Evolutionary conservation across 2,888 invertebrate genomes (phyloP).

Genomic region (Tipula unca): DNA sequence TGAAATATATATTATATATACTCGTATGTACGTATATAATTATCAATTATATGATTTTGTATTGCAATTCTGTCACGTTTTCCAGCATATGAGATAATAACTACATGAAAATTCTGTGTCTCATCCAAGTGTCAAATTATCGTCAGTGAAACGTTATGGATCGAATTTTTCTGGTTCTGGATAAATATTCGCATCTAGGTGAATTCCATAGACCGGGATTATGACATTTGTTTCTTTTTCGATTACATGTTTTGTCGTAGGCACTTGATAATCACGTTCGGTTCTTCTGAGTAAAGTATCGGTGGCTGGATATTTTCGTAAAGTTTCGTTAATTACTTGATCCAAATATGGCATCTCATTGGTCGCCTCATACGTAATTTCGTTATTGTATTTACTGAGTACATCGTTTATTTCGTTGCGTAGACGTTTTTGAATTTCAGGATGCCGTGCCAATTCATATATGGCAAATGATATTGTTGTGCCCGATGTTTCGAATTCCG

Average conservation of each 20-base stretch:
- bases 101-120: too few relatives aligned
- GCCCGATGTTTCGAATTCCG: constrained; percentile 48
- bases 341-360: constrained; percentile 44
- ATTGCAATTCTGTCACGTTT: too few relatives aligned
- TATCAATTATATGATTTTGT: too few relatives aligned
- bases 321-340: constrained; percentile 40
- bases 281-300: constrained; percentile 39
- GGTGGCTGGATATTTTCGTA: constrained; percentile 42
- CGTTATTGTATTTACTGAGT: constrained; percentile 35
- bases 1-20: too few relatives aligned
- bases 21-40: too few relatives aligned
- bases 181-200: constrained; percentile 40
- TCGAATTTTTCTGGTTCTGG: constrained; percentile 40
- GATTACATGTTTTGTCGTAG: constrained; percentile 34
- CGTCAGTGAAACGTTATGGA: constrained; percentile 38
- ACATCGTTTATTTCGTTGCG: constrained; percentile 41
- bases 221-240: constrained; percentile 38
- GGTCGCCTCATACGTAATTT: constrained; percentile 43
- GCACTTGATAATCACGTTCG: constrained; percentile 35
- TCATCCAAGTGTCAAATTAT: constrained; percentile 32
- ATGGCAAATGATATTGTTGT: constrained; percentile 43
- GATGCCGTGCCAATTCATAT: constrained; percentile 44
- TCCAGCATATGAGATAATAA: too few relatives aligned
- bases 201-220: constrained; percentile 40
- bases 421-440: constrained; percentile 40